Conservation (phyloP, 53 echinoderm and acorn worm genomes). For the Glandiceps talaboti region DNA sequence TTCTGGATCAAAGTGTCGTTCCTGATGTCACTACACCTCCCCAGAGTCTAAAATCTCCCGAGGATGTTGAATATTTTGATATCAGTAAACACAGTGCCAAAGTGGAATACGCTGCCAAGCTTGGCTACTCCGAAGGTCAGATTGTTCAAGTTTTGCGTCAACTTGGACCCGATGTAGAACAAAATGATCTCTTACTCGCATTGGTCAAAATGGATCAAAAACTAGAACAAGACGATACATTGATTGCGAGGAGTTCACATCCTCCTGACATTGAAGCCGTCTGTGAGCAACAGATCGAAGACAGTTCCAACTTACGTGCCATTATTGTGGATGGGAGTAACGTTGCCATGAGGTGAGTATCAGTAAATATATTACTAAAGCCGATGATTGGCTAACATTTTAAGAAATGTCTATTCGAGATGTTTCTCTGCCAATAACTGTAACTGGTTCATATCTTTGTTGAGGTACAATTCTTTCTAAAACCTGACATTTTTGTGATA, state of each 20-base stretch:
- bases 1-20: not conserved
- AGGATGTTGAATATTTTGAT: not conserved
- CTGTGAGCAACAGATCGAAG: constrained; percentile 28
- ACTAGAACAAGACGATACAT: not conserved
- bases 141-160: constrained; percentile 37
- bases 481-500: too few relatives aligned
- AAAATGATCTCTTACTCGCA: constrained; percentile 49
- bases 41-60: not conserved
- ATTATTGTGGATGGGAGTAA: constrained; percentile 96
- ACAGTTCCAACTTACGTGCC: constrained; percentile 42
- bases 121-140: constrained; percentile 35
- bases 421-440: too few relatives aligned
- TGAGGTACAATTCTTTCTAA: too few relatives aligned
- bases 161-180: constrained; percentile 36
- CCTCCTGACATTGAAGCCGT: constrained; percentile 16
- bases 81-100: too few relatives aligned
- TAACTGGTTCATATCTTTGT: too few relatives aligned
- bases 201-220: constrained; percentile 27
- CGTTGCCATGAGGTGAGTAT: constrained; percentile 83
- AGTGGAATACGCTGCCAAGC: constrained; percentile 11
- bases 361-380: too few relatives aligned
- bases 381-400: too few relatives aligned
- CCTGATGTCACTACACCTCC: not conserved
- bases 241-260: not conserved
- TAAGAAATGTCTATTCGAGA: too few relatives aligned